Base-by-base conservation (phyloP, 2,888 invertebrate genomes). In the Lampropteryx suffumata region DNA sequence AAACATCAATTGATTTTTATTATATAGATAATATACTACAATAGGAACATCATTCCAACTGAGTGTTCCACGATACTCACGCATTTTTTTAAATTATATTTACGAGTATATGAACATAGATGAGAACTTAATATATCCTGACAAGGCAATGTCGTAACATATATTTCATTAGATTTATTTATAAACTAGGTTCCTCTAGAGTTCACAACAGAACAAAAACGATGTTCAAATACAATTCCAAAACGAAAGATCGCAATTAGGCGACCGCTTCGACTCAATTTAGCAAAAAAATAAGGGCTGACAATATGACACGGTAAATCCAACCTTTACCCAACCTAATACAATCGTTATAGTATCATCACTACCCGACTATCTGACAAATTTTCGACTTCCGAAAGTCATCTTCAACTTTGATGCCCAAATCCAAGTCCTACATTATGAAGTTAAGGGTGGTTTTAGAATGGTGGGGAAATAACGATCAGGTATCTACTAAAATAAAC, bases 381-480 rank as follows among this genome's bases (percentile, higher is more conserved):
- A 47, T 29, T 29, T 35, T 30, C n/a, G 36, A 36, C 30, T 41
- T 30, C 35, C 48, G 30, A 48, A 36, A 36, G 35, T 17, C 14
- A 30, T 36, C 11, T 21, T 36, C 6, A n/a, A 14, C 13, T 14
- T 27, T 24, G 1, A 10, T 26, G 29, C 13, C 4, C 27, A 32
- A 44, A 41, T 53, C 12, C 42, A 0, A n/a, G 40, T 28, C 40
- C 28, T 54, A 33, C n/a, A 5, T 0, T 3, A 5, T 1, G 1
- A 1, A 0, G 9, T 8, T 50, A 40, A 50, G 39, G 33, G 10
- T 40, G 24, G 3, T 28, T 50, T 40, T 51, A 17, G 12, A 12
- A 8, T 8, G 6, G 0, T n/a, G 9, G 2, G 6, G n/a, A 8
- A 33, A 32, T 50, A 28, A 47, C 44, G 40, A 52, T 50, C 46